A percentile compares a stretch with the other conserved stretches of the same genome.
phyloP scores from a whole-genome alignment of 1,140 invertebrate genomes.

The Dolichoris vasculosae region DNA sequence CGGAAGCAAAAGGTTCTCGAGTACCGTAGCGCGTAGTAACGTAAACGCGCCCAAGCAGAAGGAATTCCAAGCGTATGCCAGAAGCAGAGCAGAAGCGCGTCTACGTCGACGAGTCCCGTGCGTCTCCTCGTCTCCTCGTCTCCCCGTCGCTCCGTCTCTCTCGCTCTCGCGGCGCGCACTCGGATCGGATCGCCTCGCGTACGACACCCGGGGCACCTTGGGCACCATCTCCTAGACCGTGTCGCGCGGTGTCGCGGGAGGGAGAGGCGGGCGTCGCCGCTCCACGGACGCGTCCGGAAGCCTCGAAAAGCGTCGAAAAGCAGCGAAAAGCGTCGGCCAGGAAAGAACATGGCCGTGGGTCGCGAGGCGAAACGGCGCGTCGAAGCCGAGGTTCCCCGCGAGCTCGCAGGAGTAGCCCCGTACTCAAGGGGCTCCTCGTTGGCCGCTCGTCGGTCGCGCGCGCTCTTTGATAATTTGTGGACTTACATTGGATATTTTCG shows the following conservation, averaged over 20 bases:
- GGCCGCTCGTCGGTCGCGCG: slow-evolving; percentile 58
- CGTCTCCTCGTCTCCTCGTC: neutral
- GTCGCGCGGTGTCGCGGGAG: neutral
- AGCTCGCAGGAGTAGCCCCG: no score
- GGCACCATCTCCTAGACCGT: neutral
- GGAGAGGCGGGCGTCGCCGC: neutral
- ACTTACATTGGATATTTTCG: slow-evolving; percentile 87
- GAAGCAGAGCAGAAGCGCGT: slow-evolving; percentile 1
- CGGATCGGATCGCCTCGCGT: neutral
- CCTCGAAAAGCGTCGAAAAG: neutral
- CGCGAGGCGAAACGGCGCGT: slow-evolving; percentile 5
- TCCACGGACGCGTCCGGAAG: neutral
- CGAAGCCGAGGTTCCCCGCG: neutral
- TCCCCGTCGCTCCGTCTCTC: slow-evolving; percentile 38
- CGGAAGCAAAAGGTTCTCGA: neutral
- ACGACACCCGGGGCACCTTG: neutral
- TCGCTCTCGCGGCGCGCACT: neutral
- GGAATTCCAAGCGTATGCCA: slow-evolving; percentile 11
- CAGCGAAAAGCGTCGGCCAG: neutral
- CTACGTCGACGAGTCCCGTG: slow-evolving; percentile 11
- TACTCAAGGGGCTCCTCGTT: no score
- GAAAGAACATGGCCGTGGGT: slow-evolving; percentile 47
- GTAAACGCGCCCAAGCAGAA: neutral
- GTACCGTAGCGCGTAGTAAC: neutral
- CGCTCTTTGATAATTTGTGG: slow-evolving; percentile 81